Conservation (phyloP, 2,888 invertebrate genomes). For the Chloroclysta siterata region DNA sequence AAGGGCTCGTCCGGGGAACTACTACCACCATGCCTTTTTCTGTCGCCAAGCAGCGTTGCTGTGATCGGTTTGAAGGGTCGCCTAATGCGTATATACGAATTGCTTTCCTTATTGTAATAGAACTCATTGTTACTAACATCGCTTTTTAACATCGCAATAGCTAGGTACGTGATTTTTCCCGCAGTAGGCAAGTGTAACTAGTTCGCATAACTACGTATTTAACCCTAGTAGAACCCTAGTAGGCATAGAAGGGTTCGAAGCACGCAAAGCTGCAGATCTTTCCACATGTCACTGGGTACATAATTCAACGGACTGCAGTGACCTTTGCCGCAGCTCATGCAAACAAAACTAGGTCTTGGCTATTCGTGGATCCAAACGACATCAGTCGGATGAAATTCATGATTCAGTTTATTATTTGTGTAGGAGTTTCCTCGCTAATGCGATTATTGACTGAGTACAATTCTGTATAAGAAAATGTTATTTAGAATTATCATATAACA, state of each 20-base stretch:
- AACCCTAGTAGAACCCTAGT: not conserved
- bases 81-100: constrained; percentile 3
- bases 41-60: no score
- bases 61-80: no score
- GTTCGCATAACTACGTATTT: not conserved
- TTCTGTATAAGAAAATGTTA: no score
- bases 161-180: not conserved
- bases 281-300: constrained; percentile 52
- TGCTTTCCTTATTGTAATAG: constrained; percentile 15
- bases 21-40: no score
- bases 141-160: not conserved
- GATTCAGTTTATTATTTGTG: constrained; percentile 30
- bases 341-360: constrained; percentile 61
- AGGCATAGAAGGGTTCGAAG: constrained; percentile 34
- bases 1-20: no score
- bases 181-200: not conserved
- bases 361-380: constrained; percentile 58
- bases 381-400: constrained; percentile 49
- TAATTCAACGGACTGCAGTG: constrained; percentile 55
- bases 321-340: constrained; percentile 55
- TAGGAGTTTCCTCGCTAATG: constrained; percentile 7
- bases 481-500: no score
- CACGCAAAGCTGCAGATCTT: constrained; percentile 63
- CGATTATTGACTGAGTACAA: constrained; percentile 2
- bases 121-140: constrained; percentile 1